Base-by-base conservation (phyloP, 2,113 vertebrate species). In the Leptodactylus fuscus region DNA sequence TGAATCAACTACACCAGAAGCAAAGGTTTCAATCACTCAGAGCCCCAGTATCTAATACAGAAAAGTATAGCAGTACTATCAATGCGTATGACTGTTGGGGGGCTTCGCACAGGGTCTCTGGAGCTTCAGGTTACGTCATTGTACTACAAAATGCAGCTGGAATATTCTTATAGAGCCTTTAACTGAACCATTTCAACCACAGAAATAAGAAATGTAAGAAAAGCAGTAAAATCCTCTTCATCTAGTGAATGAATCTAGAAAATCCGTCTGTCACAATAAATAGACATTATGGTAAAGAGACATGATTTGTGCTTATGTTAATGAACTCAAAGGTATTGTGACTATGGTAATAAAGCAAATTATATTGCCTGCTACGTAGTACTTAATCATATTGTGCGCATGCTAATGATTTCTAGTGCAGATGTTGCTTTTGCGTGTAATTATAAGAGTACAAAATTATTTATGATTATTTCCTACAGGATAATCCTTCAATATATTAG, bases 391-490 rank as follows among this genome's bases (percentile, higher is more conserved):
- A 77, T 77, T 51, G 22, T 51, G 8, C 29, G 10, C 10, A 51
- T 71, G 69, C n/a, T 38, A 71, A 71, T 71, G 36, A 67, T 76
- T 20, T 53, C 27, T 32, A 76, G 74, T 5, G 5, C 74, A 77
- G 46, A 51, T 53, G 74, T 53, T 34, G 6, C 36, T 73, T 44
- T 73, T 73, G 18, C 70, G 46, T 74, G n/a, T 74, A 74, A 74
- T 74, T 74, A 74, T 12, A 15, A 20, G 3, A 46, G 20, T 4
- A 18, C 62, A 16, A 7, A 16, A 34, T 67, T 67, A 34, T 67
- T 67, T 34, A 18, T 34, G 29, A 67, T 67, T 34, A 67, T 34
- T 67, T 67, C 62, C 62, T 67, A 34, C 27, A 67, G n/a, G n/a
- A n/a, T n/a, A n/a, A n/a, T n/a, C n/a, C n/a, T n/a, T n/a, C n/a